Evolutionary conservation across 2,797 vertebrate species (phyloP), one percentile per base, ranked within the genome.

Genomic region (Enteromius viviparus): DNA sequence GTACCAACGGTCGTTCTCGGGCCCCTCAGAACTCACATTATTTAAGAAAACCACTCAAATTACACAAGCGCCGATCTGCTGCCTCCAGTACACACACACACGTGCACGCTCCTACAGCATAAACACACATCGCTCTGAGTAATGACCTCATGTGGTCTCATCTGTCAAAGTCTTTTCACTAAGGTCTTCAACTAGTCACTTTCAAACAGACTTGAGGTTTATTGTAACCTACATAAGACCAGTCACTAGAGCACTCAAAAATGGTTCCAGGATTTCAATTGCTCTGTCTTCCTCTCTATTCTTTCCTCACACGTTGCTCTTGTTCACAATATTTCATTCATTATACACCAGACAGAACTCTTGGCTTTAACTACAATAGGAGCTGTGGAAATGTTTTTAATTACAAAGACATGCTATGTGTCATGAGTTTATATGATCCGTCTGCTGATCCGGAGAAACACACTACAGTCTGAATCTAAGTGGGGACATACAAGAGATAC

Each of bases 11-110:
- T 45, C 21, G 40, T 76, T 49, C 42, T 40, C 3, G 32, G 32
- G 70, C 81, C 76, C 77, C 77, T 68, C 23, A 80, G 37, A 76
- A 79, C 42, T 92, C 89, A 85, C 86, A 93, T 92, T 88, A 92
- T 85, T 87, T 66, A 53, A 81, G 65, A 64, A 72, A 60, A 80
- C 69, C 42, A 62, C 58, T 64, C 70, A 71, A 11, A 75, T 49
- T 80, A 83, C 77, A 76, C 45, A 76, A 80, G 40, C 66, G 68
- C 53, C 11, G 11, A 55, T 47, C 81, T 45, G 42, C 34, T 64
- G 45, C 66, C 78, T 60, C 26, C 68, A 55, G 76, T 72, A 14
- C 71, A 71, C 70, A 80, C 77, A 21, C 19, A 80, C 74, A 72
- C 12, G 0, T 1, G 3, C 26, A 3, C 14, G 3, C 53, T 68